Evolutionary conservation across 1,140 invertebrate species (phyloP).

Genomic region (Euwallacea fornicatus): DNA sequence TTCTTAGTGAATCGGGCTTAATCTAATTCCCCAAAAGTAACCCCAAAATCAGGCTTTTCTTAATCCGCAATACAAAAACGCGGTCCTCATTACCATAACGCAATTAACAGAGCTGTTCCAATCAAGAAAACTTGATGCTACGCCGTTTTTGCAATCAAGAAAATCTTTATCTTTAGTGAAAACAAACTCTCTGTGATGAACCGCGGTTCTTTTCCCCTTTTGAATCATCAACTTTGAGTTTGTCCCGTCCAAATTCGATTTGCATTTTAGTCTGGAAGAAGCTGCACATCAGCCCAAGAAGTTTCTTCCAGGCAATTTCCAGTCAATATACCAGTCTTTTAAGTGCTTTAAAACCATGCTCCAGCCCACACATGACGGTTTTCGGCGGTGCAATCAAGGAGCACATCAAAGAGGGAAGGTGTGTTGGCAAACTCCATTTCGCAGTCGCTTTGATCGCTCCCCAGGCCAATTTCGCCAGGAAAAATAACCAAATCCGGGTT

Average conservation of each 20-base stretch:
- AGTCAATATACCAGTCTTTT: constrained; percentile 16
- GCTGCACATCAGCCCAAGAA: neutral
- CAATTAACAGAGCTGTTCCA: constrained; percentile 20
- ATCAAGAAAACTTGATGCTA: neutral
- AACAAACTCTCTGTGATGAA: constrained; percentile 15
- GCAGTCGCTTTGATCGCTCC: constrained; percentile 27
- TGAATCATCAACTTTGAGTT: constrained; percentile 4
- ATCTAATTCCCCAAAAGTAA: constrained; percentile 3
- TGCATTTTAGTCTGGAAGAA: constrained; percentile 8
- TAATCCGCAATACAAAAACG: neutral
- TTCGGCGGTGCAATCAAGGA: constrained; percentile 40
- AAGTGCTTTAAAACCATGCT: constrained; percentile 14
- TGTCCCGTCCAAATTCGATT: constrained; percentile 1
- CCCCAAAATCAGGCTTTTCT: neutral
- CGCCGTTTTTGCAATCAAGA: constrained; percentile 5
- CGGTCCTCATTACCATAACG: constrained; percentile 10
- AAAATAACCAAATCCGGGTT: constrained; percentile 20
- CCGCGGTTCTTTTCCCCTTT: neutral
- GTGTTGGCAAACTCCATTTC: constrained; percentile 42
- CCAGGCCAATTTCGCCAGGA: constrained; percentile 28
- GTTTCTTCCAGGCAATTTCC: constrained; percentile 20
- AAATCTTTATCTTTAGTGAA: constrained; percentile 19
- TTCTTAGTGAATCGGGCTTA: constrained; percentile 12
- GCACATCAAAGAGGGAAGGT: constrained; percentile 41
- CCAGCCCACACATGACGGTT: constrained; percentile 23